These are phyloP conservation scores for Aegotheles bennettii DNA, from an alignment of 2,113 vertebrate genomes.

Conservation along the genomic window DNA sequence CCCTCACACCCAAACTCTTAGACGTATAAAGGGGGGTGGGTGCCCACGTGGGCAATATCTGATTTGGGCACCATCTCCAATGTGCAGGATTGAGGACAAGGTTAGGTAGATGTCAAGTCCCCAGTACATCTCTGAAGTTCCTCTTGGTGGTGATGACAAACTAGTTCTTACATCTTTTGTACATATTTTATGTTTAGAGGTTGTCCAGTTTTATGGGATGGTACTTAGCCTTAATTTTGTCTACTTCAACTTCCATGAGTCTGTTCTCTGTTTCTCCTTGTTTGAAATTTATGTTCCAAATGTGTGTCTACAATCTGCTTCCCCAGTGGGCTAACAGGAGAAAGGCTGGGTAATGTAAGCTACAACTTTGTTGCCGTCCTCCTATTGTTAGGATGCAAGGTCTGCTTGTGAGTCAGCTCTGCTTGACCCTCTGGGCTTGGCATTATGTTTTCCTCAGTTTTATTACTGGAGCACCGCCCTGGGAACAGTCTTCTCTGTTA, in stretches of 20 bases:
- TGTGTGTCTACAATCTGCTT: background rate
- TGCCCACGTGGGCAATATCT: background rate
- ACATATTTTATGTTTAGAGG: background rate
- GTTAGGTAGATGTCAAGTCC: background rate
- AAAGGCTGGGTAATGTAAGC: background rate
- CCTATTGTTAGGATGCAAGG: background rate
- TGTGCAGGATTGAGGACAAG: background rate
- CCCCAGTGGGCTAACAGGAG: background rate
- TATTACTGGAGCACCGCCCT: background rate
- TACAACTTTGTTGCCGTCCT: background rate
- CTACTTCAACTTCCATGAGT: background rate
- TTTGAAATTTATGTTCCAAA: background rate
- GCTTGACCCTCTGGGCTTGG: background rate
- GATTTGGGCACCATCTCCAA: background rate
- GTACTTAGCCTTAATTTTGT: background rate
- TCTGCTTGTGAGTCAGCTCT: background rate
- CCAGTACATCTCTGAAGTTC: background rate
- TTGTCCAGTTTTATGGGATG: background rate
- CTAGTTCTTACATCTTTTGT: background rate
- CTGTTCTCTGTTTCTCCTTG: background rate
- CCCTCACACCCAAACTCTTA: fast-evolving
- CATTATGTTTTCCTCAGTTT: background rate
- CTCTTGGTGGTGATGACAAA: background rate
- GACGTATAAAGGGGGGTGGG: background rate
- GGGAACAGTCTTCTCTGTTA: background rate